Evolutionary conservation across 2,888 invertebrate species (phyloP), one percentile per base, ranked within the genome.

Genomic region (Cephalotes varians): DNA sequence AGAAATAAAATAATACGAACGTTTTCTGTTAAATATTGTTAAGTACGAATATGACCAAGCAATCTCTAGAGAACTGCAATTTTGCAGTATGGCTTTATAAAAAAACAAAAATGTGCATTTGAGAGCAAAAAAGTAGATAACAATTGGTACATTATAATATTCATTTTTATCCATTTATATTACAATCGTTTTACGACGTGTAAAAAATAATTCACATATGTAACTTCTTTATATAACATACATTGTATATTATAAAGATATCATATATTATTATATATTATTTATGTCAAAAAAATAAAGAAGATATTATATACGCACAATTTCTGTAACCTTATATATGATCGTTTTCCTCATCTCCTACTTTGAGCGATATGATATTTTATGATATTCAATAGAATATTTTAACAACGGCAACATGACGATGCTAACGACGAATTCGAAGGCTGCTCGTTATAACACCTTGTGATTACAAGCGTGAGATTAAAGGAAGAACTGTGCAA

Each of bases 391-490:
- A 21, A 69, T 56, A 77, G 34, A 18, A 77, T 71, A 79, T 71
- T 77, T 56, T n/a, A 25, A 77, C 44, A 65, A 73, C 47, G 47
- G 10, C 6, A 28, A 9, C 4, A 10, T 25, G 4, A 9, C n/a
- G n/a, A 62, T 80, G 79, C 44, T 69, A 69, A 77, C 77, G 44
- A 77, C 25, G 0, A 56, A 6, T 54, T 54, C 9, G 64, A 64
- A 76, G 40, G 6, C 44, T 56, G 44, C 18, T 77, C 44, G 71
- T 79, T 79, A 71, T 44, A 71, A 79, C 25, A 44, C 71, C 34
- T 79, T 79, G 77, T 69, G 77, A 79, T 79, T 79, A 79, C 28
- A 56, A 10, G 60, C n/a, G 34, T 79, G 44, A 79, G 72, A 79
- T 79, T 79, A 79, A 79, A 71, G 77, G 77, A 71, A 71, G 77